phyloP scores from a whole-genome alignment of 2,888 invertebrate genomes.

The Cancer borealis region DNA sequence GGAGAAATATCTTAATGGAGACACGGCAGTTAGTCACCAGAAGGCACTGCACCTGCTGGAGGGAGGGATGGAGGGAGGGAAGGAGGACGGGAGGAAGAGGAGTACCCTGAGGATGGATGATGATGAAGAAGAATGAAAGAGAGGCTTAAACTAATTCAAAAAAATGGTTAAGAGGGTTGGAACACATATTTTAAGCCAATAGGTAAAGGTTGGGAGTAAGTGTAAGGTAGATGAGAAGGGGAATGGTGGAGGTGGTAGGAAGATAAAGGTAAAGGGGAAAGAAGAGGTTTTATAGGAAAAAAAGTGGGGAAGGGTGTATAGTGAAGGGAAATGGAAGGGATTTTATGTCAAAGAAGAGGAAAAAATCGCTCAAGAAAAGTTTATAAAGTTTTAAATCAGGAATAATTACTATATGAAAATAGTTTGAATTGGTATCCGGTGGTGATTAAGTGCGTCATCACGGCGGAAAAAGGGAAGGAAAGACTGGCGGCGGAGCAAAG shows the following conservation, averaged over 20 bases:
- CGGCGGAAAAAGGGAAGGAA: background rate
- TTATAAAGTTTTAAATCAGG: background rate
- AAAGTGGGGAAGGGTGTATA: background rate
- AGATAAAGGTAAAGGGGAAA: background rate
- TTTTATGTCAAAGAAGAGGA: background rate
- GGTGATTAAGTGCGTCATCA: background rate
- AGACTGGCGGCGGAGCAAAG: background rate
- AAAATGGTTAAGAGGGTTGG: background rate
- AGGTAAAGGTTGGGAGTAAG: background rate
- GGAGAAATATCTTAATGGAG: constrained; percentile 4
- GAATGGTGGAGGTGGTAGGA: no score
- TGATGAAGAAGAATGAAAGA: background rate
- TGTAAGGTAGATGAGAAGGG: background rate
- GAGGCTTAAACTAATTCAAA: background rate
- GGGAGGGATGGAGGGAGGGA: no score
- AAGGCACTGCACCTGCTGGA: no score
- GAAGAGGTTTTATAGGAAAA: background rate
- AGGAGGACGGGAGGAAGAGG: no score
- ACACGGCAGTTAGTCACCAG: background rate
- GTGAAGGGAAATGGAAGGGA: background rate
- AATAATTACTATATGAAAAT: constrained; percentile 31
- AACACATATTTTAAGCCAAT: background rate
- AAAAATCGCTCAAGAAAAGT: background rate
- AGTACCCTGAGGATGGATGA: background rate
- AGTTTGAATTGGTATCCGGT: background rate